phyloP scores from a whole-genome alignment of 2,113 vertebrate species.

The Notiomystis cincta region DNA sequence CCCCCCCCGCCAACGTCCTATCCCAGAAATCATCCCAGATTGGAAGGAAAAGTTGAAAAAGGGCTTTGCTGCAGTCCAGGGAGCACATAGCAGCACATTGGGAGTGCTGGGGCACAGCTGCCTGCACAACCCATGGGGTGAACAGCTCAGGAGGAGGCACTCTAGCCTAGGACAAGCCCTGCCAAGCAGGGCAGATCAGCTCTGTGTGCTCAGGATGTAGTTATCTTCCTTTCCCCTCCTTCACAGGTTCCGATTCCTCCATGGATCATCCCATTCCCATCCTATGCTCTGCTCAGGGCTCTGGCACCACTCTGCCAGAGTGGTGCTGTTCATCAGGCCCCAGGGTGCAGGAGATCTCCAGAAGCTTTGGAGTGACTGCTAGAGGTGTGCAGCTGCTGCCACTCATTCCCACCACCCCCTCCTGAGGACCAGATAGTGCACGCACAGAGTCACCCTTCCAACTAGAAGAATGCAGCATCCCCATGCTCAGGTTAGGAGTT shows the following conservation, averaged over 20 bases:
- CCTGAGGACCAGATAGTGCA: not conserved
- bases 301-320: not conserved
- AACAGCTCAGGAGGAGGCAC: not conserved
- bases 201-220: not conserved
- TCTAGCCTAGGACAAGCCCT: not conserved
- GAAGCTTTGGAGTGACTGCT: not conserved
- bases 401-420: not conserved
- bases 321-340: rapidly evolving
- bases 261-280: rapidly evolving
- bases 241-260: not conserved
- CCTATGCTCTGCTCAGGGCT: not conserved
- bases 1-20: rapidly evolving
- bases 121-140: not conserved
- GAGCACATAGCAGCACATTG: rapidly evolving
- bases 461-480: not conserved
- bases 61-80: not conserved
- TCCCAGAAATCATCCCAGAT: not conserved
- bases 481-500: not conserved
- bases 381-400: not conserved
- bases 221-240: not conserved
- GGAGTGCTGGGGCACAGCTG: not conserved
- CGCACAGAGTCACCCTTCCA: not conserved
- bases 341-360: rapidly evolving
- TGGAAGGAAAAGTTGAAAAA: not conserved
- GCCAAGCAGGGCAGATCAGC: not conserved